Base-by-base conservation (phyloP, 2,113 vertebrate genomes). In the Pluvialis apricaria region DNA sequence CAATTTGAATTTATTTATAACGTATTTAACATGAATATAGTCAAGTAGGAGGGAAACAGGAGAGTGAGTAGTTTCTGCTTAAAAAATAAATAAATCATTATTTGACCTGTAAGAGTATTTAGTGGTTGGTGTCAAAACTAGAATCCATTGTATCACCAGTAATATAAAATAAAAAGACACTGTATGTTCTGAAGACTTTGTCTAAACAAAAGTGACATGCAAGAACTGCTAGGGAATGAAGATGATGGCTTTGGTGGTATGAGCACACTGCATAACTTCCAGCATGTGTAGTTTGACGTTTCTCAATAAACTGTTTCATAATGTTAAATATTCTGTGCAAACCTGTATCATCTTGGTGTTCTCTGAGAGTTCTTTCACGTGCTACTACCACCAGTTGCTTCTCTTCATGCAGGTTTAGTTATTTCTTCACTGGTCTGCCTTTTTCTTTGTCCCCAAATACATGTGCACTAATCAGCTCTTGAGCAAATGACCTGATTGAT, bases 1-100 rank as follows among this genome's bases (percentile, higher is more conserved):
- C 47, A 85, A 82, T 91, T 88, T 91, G 73, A 92, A 91, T 91
- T 97, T 79, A 31, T 90, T 81, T 71, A 75, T 80, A 61, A 57
- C n/a, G 32, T 54, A 75, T 92, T 72, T 86, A 92, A 47, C 25
- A 11, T 68, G 88, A 90, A 69, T 82, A 45, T 90, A 68, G 17
- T 7, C 60, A 51, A 78, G 25, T 5, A 87, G 62, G 68, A 70
- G 71, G 61, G 71, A 31, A 86, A 89, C 10, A 75, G 19, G 71
- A 84, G 64, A 61, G 44, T 80, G 28, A 80, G 24, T 60, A 70
- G 8, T 1, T 75, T 52, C 54, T 51, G 42, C 10, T 78, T 88
- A n/a, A 69, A 49, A 62, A 44, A 49, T n/a, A 21, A 34, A 75
- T 5, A 18, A 60, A 60, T 32, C 0, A 29, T 36, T 60, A 40